These are phyloP conservation scores for Phrynosoma blainvillii DNA, from an alignment of 2,113 vertebrate genomes.

Conservation along the genomic window DNA sequence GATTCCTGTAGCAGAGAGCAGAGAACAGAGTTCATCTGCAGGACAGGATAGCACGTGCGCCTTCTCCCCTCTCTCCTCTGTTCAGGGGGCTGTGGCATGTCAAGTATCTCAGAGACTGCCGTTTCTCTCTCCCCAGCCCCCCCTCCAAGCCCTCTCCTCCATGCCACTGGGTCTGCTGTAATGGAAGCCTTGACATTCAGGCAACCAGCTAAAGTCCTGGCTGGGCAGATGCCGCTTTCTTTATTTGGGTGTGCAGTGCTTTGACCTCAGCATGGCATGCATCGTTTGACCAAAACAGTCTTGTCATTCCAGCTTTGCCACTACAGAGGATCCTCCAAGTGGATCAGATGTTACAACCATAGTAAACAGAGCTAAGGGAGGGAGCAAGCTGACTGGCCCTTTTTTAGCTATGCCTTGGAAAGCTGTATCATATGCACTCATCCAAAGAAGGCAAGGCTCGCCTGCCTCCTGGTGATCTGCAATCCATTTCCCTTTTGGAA, in stretches of 20 bases:
- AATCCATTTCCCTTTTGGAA: neutral
- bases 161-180: neutral
- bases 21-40: slow-evolving; percentile 15
- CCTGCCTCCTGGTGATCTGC: neutral
- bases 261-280: slow-evolving; percentile 5
- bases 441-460: slow-evolving; percentile 23
- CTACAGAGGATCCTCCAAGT: neutral
- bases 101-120: neutral
- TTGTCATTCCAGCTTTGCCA: slow-evolving; percentile 9
- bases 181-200: slow-evolving; percentile 16
- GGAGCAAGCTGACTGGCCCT: neutral
- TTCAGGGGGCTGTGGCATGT: neutral
- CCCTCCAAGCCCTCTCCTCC: neutral
- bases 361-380: slow-evolving; percentile 15
- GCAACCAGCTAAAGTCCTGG: neutral
- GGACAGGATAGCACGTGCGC: slow-evolving; percentile 10
- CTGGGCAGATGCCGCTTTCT: neutral
- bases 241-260: neutral
- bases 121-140: neutral
- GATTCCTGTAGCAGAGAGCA: slow-evolving; percentile 25
- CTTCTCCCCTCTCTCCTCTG: neutral
- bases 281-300: neutral
- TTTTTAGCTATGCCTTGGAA: slow-evolving; percentile 25
- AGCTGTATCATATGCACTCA: neutral
- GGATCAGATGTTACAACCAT: neutral